These are phyloP conservation scores for Typhlomys cinereus DNA, from an alignment of 2,113 vertebrate species.

Conservation along the genomic window DNA sequence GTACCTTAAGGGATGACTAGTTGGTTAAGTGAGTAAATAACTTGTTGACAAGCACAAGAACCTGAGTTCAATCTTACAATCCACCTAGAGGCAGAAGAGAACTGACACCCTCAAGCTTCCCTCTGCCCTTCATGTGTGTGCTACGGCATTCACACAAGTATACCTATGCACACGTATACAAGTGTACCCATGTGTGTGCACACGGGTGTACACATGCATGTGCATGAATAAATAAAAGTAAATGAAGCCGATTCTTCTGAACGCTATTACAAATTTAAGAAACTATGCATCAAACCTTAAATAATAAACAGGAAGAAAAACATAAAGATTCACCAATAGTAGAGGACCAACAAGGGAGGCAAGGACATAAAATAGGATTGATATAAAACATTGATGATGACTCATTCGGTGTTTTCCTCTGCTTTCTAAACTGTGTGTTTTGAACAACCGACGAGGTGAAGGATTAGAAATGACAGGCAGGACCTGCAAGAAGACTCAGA, in stretches of 20 bases:
- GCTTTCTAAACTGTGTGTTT: too few species aligned
- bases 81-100: not conserved
- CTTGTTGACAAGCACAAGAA: accelerated
- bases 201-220: not conserved
- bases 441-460: too few species aligned
- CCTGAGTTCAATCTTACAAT: too few species aligned
- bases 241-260: not conserved
- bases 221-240: not conserved
- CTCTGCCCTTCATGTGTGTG: not conserved
- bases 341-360: not conserved
- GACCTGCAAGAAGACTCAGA: too few species aligned
- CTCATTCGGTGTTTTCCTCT: too few species aligned
- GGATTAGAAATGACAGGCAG: too few species aligned
- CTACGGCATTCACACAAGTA: not conserved
- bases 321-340: not conserved
- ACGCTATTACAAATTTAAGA: not conserved
- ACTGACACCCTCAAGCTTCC: too few species aligned
- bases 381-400: not conserved
- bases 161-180: too few species aligned
- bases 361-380: not conserved
- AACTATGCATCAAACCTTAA: not conserved
- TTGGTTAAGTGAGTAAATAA: not conserved
- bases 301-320: not conserved
- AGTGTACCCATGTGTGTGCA: too few species aligned
- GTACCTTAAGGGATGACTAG: not conserved